A percentile compares a stretch with the other conserved stretches of the same genome.
These are phyloP conservation scores for Uria aalge DNA, from an alignment of 2,113 vertebrate genomes.

Conservation along the genomic window DNA sequence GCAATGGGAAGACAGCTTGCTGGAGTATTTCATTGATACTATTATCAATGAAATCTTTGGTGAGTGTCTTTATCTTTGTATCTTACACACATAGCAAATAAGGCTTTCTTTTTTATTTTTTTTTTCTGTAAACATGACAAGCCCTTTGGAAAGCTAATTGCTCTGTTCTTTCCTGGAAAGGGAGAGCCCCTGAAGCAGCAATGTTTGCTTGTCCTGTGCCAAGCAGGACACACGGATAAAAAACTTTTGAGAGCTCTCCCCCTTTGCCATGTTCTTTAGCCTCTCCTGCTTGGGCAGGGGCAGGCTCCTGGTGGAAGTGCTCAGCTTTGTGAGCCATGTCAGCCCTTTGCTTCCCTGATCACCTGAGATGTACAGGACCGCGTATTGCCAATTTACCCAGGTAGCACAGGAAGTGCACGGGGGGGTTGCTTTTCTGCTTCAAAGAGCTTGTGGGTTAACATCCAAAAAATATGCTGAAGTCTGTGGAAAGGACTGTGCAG, in stretches of 20 bases:
- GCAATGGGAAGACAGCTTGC: background rate
- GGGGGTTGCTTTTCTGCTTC: background rate
- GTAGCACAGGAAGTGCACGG: background rate
- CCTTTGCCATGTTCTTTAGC: background rate
- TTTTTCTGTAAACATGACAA: background rate
- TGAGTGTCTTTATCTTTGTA: background rate
- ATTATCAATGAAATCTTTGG: background rate
- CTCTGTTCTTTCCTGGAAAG: background rate
- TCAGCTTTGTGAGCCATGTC: background rate
- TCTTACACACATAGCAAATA: background rate
- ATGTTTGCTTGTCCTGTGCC: background rate
- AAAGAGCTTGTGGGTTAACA: background rate
- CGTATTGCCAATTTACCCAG: background rate
- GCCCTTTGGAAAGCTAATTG: background rate
- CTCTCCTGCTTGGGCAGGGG: accelerated
- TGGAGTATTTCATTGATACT: background rate
- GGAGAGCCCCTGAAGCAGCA: background rate
- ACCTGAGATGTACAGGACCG: background rate
- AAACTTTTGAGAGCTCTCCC: background rate
- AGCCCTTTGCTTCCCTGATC: background rate
- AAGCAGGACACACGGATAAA: background rate
- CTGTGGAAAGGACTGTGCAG: background rate
- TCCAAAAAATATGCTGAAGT: background rate
- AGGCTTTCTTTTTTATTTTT: background rate
- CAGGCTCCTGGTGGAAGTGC: background rate